Base-by-base conservation (phyloP, 2,113 vertebrate species). In the Rhinopomastus cyanomelas region DNA sequence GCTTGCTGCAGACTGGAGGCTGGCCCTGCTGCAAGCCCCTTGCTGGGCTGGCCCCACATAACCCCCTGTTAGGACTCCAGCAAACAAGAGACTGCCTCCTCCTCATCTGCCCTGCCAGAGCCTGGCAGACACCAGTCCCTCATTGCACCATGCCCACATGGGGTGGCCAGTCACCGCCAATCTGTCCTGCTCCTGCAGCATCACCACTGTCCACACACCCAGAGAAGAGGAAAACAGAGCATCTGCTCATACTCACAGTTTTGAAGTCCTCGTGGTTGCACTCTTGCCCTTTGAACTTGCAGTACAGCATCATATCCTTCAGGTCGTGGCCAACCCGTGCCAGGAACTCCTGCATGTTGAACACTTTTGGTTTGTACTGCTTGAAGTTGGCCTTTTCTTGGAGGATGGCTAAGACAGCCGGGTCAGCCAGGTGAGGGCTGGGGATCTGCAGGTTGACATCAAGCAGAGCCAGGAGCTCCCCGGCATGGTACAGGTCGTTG, bases 251-350 rank as follows among this genome's bases (percentile, higher is more conserved):
- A 99, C 99, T 99, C 97, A 99, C 99, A 12, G 98, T 98, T 98
- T 97, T 98, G 98, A 99, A 99, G 98, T 99, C 99, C 48, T 96
- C 97, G 69, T 98, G 97, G 96, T 94, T 97, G 80, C 99, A 99
- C 87, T 99, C 98, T 88, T 99, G 98, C 21, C 99, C 99, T 93
- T 98, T 98, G 96, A 98, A 99, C 89, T 98, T 99, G 96, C 99
- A 99, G 96, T 99, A 99, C 26, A 99, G 98, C 98, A 99, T 98
- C 99, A 99, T 99, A 91, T 99, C 99, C 94, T 98, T 98, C 81
- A 99, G 97, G 96, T 99, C 99, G 0, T 99, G 99, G 81, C 99
- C 99, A 51, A 99, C 98, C 4, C 99, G 97, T 1, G 99, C 98
- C 34, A 98, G 96, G 97, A 99, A 99, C 97, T 99, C 99, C 90